Base-by-base conservation (phyloP, 1,140 invertebrate genomes). In the Drosophila azteca region DNA sequence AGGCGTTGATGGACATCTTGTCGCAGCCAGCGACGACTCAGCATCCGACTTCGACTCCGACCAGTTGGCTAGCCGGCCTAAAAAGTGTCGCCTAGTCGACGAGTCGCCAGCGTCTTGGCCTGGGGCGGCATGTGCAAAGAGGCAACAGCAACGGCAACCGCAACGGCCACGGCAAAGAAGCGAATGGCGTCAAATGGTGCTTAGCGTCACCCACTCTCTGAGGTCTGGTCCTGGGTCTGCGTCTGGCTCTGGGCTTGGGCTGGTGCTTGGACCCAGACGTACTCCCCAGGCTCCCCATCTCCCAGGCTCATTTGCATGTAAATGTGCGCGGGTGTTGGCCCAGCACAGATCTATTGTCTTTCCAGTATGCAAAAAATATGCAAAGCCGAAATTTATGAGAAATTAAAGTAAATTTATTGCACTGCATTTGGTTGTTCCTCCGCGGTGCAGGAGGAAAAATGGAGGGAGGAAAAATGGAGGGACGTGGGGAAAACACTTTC, bases 371-470 rank as follows among this genome's bases (percentile, higher is more conserved):
- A 59, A 77, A 79, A 88, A 88, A 88, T 88, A 88, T 88, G 83
- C 83, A 88, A 88, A 88, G 83, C 74, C 59, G 31, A 88, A 88
- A 88, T 88, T 88, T 88, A 88, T 88, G 83, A 83, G 83, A 88
- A 88, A 88, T 88, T 88, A 88, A 88, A 88, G 67, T 83, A 79
- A 88, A 88, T 88, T 88, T 88, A 88, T 88, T 88, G 84, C 83
- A 58, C 76, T 73, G 83, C 83, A 75, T 75, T 88, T 73, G 51
- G 52, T 59, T 53, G 62, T 31, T 31, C 31, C 31, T 6, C 4
- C 0, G 24, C 0, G 24, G 24, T 4, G 22, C 22, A 24, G 22
- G 5, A 5, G 24, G 24, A 5, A 3, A 24, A 0, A 5, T 3
- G 24, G 2, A 2, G 3, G 24, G 2, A n/a, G n/a, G n/a, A n/a